phyloP scores from a whole-genome alignment of 2,888 invertebrate species.

The Euplagia quadripunctaria region DNA sequence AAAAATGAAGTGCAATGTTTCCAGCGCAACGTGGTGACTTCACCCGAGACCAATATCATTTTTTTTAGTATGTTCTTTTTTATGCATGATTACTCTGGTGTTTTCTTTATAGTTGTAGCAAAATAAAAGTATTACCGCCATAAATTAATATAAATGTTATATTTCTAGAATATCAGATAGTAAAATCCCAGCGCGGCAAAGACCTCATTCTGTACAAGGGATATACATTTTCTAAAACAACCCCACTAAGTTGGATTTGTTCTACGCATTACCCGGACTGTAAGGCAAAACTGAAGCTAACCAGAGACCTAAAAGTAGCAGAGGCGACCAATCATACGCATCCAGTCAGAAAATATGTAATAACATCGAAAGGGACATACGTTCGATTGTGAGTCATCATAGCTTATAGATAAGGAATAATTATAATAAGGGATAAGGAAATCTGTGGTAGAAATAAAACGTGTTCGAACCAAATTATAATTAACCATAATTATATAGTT shows the following conservation, averaged over 20 bases:
- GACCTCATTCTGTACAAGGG: slow-evolving; percentile 57
- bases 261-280: slow-evolving; percentile 38
- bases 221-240: slow-evolving; percentile 55
- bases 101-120: background rate
- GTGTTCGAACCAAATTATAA: too few relatives aligned
- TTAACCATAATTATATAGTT: too few relatives aligned
- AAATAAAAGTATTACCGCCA: background rate
- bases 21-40: background rate
- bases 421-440: too few relatives aligned
- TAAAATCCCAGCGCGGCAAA: slow-evolving; percentile 59
- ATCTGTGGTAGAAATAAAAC: background rate
- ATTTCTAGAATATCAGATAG: slow-evolving; percentile 37
- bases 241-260: slow-evolving; percentile 52
- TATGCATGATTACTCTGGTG: background rate
- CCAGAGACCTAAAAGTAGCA: slow-evolving; percentile 1
- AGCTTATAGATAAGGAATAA: background rate
- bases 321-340: slow-evolving; percentile 6
- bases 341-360: slow-evolving; percentile 27
- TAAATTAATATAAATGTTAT: background rate
- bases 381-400: slow-evolving; percentile 22
- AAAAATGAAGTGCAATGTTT: background rate
- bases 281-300: slow-evolving; percentile 47
- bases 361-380: slow-evolving; percentile 31
- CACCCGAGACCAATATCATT: too few relatives aligned
- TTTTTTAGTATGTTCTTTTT: background rate